Evolutionary conservation across 2,113 vertebrate genomes (phyloP), one percentile per base, ranked within the genome.

Genomic region (Varanus salvator): DNA sequence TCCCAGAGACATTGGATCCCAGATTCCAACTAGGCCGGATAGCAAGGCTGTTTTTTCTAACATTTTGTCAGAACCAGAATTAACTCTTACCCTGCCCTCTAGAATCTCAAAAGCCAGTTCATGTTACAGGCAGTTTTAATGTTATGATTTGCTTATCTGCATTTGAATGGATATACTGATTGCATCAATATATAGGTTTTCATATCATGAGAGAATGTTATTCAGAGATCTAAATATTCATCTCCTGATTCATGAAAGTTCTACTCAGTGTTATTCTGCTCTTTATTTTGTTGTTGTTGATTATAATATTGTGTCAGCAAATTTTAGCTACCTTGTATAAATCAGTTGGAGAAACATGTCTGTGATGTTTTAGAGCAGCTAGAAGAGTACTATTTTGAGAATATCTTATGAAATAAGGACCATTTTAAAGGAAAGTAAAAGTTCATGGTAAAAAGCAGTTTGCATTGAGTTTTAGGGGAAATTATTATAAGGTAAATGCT

Each of bases 241-340:
- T 44, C 90, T 54, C 90, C 92, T 91, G 91, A 91, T 94, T 90
- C 93, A 87, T 93, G 92, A 93, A 87, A 44, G 66, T 93, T 68
- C 74, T 91, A 60, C 92, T 92, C 91, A 90, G 78, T 90, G 88
- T 92, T 90, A 90, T 81, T 31, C 82, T 92, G 90, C 92, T 90
- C 91, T 94, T 50, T 50, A 8, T 44, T 78, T 44, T 25, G 50
- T 29, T 52, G 48, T 17, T 80, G 89, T 90, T 89, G 89, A 90
- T 93, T 27, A 2, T 81, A 31, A 4, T 94, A 87, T 82, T 90
- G 88, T 93, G 94, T 93, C 82, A 90, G 92, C 95, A 93, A 94
- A 94, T 96, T 94, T 95, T 93, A 92, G 86, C 80, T 90, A 89
- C 86, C 57, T 87, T 68, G 85, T 78, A 86, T 44, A 88, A 93